A percentile compares a stretch with the other conserved stretches of the same genome.
Conservation (phyloP, 2,113 vertebrate species). For the Onychostoma macrolepis region DNA sequence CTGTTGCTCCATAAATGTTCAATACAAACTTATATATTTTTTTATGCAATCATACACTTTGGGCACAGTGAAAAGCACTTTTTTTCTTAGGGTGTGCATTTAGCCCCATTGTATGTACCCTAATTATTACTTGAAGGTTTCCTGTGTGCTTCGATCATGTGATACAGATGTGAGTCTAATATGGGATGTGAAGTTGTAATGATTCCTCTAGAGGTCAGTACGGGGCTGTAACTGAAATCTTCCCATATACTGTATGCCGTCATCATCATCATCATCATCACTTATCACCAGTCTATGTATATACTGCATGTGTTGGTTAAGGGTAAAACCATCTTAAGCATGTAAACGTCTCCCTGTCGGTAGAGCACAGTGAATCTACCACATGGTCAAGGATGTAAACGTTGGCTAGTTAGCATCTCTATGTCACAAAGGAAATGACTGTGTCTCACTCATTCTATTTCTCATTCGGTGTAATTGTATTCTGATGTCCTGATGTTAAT, state of each 20-base stretch:
- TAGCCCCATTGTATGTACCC: too few species aligned
- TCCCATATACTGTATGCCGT: too few species aligned
- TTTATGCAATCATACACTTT: too few species aligned
- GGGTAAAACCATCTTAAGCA: neutral
- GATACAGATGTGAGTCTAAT: neutral
- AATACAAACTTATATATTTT: too few species aligned
- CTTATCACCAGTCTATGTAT: neutral
- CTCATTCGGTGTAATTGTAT: slow-evolving; percentile 49
- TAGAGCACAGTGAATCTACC: neutral
- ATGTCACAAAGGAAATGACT: neutral
- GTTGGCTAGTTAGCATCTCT: neutral
- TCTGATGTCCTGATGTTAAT: slow-evolving; percentile 45
- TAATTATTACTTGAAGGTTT: neutral
- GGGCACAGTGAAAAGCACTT: too few species aligned
- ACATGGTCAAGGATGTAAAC: neutral
- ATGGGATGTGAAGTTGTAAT: neutral
- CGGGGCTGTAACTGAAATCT: slow-evolving; percentile 57
- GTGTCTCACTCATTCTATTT: neutral
- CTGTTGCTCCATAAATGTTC: too few species aligned
- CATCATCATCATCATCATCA: neutral
- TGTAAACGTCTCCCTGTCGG: neutral
- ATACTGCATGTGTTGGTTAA: neutral
- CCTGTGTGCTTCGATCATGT: neutral
- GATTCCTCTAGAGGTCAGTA: slow-evolving; percentile 73
- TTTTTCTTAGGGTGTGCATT: too few species aligned